A percentile compares a stretch with the other conserved stretches of the same genome.
Conservation (phyloP, 1,140 invertebrate genomes). For the Leptestheria dahalacensis region DNA sequence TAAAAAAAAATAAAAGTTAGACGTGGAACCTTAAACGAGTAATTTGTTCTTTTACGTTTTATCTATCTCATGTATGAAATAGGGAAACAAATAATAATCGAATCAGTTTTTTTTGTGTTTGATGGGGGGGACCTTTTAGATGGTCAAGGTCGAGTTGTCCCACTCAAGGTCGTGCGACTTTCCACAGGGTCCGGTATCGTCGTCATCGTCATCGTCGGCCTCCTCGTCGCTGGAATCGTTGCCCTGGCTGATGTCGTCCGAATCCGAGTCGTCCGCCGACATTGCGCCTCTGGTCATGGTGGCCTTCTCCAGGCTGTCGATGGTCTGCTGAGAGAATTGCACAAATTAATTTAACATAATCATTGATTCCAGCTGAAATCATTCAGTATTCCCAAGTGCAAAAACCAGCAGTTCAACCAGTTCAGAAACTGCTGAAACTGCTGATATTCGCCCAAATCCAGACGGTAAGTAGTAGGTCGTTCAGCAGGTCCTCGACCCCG, state of each 20-base stretch:
- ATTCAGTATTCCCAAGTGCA: neutral
- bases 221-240: slow-evolving; percentile 35
- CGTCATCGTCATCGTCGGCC: slow-evolving; percentile 33
- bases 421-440: too few relatives aligned
- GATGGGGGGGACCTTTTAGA: slow-evolving; percentile 25
- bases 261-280: slow-evolving; percentile 40
- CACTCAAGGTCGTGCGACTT: slow-evolving; percentile 39
- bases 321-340: neutral
- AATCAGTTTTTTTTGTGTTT: neutral
- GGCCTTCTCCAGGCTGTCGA: slow-evolving; percentile 11
- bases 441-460: too few relatives aligned
- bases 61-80: neutral
- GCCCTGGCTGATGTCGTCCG: slow-evolving; percentile 32
- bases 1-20: too few relatives aligned
- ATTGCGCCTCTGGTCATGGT: slow-evolving; percentile 13
- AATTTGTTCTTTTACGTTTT: too few relatives aligned
- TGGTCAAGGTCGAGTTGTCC: slow-evolving; percentile 44
- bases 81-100: neutral
- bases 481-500: too few relatives aligned
- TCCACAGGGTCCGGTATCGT: slow-evolving; percentile 20
- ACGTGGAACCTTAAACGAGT: too few relatives aligned
- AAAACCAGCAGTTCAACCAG: too few relatives aligned
- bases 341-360: neutral
- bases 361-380: neutral
- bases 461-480: too few relatives aligned